phyloP scores from a whole-genome alignment of 2,113 vertebrate species.

The Malurus cyaneus region DNA sequence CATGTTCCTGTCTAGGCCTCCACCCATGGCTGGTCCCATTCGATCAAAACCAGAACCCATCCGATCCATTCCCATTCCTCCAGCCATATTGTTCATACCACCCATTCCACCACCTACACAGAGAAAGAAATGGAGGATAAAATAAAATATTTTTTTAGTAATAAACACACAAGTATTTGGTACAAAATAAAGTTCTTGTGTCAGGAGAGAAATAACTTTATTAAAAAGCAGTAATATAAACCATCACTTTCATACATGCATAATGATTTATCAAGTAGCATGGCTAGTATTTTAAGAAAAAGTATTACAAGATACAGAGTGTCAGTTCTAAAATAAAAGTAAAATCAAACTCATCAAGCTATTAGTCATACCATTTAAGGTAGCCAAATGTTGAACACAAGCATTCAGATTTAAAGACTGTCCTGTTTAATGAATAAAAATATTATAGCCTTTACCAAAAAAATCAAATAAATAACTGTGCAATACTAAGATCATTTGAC shows the following conservation, averaged over 20 bases:
- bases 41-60: constrained; percentile 90
- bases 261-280: neutral
- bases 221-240: neutral
- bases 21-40: constrained; percentile 81
- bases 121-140: neutral
- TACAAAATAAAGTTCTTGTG: neutral
- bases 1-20: constrained; percentile 82
- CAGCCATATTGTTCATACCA: constrained; percentile 88
- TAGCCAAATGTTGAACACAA: neutral
- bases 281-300: neutral
- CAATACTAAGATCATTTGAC: neutral
- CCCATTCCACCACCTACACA: constrained; percentile 76
- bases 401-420: neutral
- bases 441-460: neutral
- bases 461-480: neutral
- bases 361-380: neutral
- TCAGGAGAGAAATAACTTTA: neutral
- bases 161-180: neutral
- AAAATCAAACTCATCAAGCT: neutral
- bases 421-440: neutral
- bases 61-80: constrained; percentile 84
- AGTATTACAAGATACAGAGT: neutral
- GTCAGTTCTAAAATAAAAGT: neutral
- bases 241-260: neutral
- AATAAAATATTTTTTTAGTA: neutral